Conservation (phyloP, 2,797 vertebrate species). For the Borostomias antarcticus region DNA sequence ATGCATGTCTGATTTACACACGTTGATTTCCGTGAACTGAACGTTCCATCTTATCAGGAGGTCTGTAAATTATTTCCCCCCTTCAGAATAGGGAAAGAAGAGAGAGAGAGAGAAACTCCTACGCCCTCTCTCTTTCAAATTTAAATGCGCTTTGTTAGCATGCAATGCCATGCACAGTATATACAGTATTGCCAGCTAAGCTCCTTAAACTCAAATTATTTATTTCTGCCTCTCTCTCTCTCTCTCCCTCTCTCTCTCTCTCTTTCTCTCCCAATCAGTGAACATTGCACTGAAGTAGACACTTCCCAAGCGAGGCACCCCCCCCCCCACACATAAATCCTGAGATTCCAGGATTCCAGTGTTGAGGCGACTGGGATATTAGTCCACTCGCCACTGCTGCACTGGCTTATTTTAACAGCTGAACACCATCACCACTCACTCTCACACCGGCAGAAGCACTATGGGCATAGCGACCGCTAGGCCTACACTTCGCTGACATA, state of each 20-base stretch:
- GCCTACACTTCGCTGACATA: too few species aligned
- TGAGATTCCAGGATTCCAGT: slow-evolving; percentile 8
- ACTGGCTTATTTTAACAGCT: slow-evolving; percentile 52
- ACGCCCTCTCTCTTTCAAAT: too few species aligned
- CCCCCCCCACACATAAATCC: slow-evolving; percentile 32
- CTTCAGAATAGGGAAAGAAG: background rate
- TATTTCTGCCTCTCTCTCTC: background rate
- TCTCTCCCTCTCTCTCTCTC: slow-evolving; percentile 1
- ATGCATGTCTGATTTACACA: slow-evolving; percentile 9
- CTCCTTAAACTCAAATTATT: too few species aligned
- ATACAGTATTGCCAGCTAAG: too few species aligned
- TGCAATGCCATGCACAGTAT: too few species aligned
- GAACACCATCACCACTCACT: slow-evolving; percentile 17
- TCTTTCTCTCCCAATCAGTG: background rate
- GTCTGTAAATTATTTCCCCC: background rate
- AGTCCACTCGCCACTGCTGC: slow-evolving; percentile 25
- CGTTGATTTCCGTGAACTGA: slow-evolving; percentile 36
- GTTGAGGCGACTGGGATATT: slow-evolving; percentile 21
- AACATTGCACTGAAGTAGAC: background rate
- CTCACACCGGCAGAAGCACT: slow-evolving; percentile 31
- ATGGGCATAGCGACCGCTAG: too few species aligned
- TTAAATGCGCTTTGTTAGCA: too few species aligned
- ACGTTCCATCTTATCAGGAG: slow-evolving; percentile 25
- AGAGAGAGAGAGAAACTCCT: background rate
- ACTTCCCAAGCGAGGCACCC: slow-evolving; percentile 39